These are phyloP conservation scores for Lepidostoma basale DNA, from an alignment of 1,140 invertebrate genomes.

Conservation along the genomic window DNA sequence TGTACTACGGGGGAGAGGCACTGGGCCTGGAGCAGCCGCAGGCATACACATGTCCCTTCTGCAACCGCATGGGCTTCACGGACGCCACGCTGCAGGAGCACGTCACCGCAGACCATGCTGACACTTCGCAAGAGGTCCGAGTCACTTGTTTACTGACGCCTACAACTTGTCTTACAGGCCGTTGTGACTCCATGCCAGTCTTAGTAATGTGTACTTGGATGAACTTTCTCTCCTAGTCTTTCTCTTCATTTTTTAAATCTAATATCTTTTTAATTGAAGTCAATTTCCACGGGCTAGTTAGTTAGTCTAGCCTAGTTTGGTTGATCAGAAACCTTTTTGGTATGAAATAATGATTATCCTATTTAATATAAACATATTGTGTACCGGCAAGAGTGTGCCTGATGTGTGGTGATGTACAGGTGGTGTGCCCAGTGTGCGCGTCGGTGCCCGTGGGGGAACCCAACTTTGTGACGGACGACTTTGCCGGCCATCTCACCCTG, in stretches of 20 bases:
- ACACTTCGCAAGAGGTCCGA: conserved; percentile 87
- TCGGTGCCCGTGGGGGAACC: conserved; percentile 94
- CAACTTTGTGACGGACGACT: conserved; percentile 97
- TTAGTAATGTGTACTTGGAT: too few relatives aligned
- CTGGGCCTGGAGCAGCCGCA: conserved; percentile 89
- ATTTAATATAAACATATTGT: too few relatives aligned
- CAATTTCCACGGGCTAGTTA: too few relatives aligned
- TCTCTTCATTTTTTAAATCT: too few relatives aligned
- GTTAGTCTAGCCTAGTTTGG: too few relatives aligned
- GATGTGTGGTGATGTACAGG: conserved; percentile 78
- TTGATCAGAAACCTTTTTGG: too few relatives aligned
- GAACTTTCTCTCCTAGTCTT: too few relatives aligned
- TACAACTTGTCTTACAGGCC: too few relatives aligned
- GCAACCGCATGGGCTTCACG: conserved; percentile 94
- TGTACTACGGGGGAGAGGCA: conserved; percentile 94
- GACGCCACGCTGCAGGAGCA: conserved; percentile 91
- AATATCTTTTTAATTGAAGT: too few relatives aligned
- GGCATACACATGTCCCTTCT: conserved; percentile 96
- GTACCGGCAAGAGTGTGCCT: conserved; percentile 79
- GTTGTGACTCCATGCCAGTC: too few relatives aligned
- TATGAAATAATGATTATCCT: too few relatives aligned
- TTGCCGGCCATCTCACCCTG: conserved; percentile 92
- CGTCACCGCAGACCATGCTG: conserved; percentile 86
- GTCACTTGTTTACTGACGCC: too few relatives aligned
- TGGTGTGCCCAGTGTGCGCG: conserved; percentile 96